Conservation (phyloP, 2,888 invertebrate genomes). For the Drosophila mercatorum region DNA sequence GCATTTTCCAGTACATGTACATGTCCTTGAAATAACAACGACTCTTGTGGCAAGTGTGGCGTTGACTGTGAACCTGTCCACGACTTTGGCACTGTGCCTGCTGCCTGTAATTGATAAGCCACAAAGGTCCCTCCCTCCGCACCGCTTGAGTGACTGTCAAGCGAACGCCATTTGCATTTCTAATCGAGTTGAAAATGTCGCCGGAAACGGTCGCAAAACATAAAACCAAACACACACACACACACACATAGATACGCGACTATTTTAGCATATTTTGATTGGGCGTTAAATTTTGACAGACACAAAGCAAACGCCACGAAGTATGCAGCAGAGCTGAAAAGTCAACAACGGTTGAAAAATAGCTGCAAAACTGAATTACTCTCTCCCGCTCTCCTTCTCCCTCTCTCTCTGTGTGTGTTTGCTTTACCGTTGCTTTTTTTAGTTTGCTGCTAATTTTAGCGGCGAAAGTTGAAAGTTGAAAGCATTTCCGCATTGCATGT, state of each 20-base stretch:
- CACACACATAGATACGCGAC: conserved; percentile 9
- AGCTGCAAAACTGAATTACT: conserved; percentile 17
- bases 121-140: neutral
- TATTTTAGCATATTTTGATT: conserved; percentile 37
- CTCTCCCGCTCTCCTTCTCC: neutral
- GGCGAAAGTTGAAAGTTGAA: conserved; percentile 63
- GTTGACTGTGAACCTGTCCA: conserved; percentile 59
- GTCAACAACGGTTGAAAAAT: conserved; percentile 22
- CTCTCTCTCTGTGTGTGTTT: conserved; percentile 3
- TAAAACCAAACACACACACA: conserved; percentile 30
- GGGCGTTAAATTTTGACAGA: conserved; percentile 46
- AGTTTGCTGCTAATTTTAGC: conserved; percentile 65
- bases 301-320: conserved; percentile 41
- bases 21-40: conserved; percentile 68
- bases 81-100: conserved; percentile 50
- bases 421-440: conserved; percentile 39
- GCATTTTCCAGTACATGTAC: conserved; percentile 35
- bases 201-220: conserved; percentile 61
- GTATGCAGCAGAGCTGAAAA: conserved; percentile 64
- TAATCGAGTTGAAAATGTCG: conserved; percentile 62
- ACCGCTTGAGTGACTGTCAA: conserved; percentile 31
- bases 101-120: conserved; percentile 62
- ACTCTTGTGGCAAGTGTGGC: conserved; percentile 57
- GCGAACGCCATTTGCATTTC: conserved; percentile 71
- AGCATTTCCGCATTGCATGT: conserved; percentile 48